Evolutionary conservation across 1,140 invertebrate species (phyloP).

Genomic region (Drosophila parabipectinata): DNA sequence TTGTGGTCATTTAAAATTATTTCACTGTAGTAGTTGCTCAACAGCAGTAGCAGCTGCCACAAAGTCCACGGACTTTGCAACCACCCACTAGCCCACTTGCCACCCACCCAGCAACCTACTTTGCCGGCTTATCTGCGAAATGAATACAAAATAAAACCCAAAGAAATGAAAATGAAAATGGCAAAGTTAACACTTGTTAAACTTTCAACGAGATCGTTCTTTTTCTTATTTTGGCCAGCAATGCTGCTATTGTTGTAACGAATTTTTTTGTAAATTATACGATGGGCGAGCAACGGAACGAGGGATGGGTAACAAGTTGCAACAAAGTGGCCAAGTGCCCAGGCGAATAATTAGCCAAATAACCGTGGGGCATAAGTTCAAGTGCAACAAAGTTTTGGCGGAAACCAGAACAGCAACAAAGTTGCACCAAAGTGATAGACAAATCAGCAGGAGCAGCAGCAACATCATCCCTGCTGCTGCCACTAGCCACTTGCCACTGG

Average conservation of each 20-base stretch:
- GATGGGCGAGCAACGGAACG: conserved; percentile 12
- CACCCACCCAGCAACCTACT: conserved; percentile 31
- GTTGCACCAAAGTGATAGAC: conserved; percentile 57
- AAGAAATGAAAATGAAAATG: conserved; percentile 76
- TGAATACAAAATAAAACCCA: conserved; percentile 64
- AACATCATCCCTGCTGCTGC: background rate
- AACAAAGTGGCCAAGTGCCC: conserved; percentile 80
- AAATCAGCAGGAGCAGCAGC: conserved; percentile 39
- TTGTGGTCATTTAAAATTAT: conserved; percentile 81
- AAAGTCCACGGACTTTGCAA: conserved; percentile 31
- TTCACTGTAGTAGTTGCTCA: conserved; percentile 67
- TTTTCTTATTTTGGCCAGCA: conserved; percentile 14
- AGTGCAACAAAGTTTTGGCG: conserved; percentile 72
- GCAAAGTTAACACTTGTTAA: conserved; percentile 82
- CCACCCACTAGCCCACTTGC: background rate
- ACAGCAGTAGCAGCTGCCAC: conserved; percentile 53
- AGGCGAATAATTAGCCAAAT: conserved; percentile 80
- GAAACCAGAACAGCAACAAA: conserved; percentile 54
- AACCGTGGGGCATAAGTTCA: conserved; percentile 79
- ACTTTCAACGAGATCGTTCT: conserved; percentile 70
- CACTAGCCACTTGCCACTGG: background rate
- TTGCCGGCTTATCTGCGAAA: conserved; percentile 71
- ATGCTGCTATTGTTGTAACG: conserved; percentile 36
- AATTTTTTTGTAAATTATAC: conserved; percentile 69
- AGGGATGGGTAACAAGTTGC: conserved; percentile 19